Evolutionary conservation across 2,113 vertebrate genomes (phyloP).

Genomic region (Myrmecophaga tridactyla): DNA sequence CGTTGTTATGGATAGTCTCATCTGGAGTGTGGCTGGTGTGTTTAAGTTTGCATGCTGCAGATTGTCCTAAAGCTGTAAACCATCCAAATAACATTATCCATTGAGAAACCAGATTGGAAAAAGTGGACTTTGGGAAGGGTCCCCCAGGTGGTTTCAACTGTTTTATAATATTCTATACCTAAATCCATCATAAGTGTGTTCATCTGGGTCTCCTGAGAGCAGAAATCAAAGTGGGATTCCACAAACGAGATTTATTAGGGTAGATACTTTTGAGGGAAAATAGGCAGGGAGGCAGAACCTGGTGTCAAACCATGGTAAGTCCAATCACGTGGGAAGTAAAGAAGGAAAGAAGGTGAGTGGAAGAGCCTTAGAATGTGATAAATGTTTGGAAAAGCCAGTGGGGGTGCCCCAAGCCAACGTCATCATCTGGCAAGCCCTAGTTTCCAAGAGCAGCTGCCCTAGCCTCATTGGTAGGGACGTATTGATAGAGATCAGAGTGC

Average conservation of each 20-base stretch:
- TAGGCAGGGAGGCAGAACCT: fast-evolving
- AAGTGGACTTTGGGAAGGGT: background rate
- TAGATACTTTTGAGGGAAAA: background rate
- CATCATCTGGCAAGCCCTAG: background rate
- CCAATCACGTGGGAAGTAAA: background rate
- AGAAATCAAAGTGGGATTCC: too few species aligned
- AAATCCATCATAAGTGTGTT: too few species aligned
- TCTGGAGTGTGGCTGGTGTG: background rate
- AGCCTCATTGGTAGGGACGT: too few species aligned
- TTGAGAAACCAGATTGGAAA: background rate
- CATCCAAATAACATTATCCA: background rate
- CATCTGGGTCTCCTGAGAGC: background rate
- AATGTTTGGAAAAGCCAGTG: background rate
- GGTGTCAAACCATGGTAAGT: background rate
- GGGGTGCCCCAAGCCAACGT: background rate
- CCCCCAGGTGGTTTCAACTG: too few species aligned
- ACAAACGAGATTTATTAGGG: fast-evolving
- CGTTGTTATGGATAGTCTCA: slow-evolving; percentile 42
- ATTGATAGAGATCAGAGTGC: background rate
- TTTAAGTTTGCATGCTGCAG: background rate
- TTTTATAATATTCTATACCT: background rate
- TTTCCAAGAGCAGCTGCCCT: too few species aligned
- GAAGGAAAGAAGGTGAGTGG: fast-evolving
- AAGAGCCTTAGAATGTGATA: background rate
- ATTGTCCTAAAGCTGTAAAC: background rate